A percentile compares a stretch with the other conserved stretches of the same genome.
These are phyloP conservation scores for Taeniopygia guttata DNA, from an alignment of 2,797 vertebrate species.

Conservation along the genomic window DNA sequence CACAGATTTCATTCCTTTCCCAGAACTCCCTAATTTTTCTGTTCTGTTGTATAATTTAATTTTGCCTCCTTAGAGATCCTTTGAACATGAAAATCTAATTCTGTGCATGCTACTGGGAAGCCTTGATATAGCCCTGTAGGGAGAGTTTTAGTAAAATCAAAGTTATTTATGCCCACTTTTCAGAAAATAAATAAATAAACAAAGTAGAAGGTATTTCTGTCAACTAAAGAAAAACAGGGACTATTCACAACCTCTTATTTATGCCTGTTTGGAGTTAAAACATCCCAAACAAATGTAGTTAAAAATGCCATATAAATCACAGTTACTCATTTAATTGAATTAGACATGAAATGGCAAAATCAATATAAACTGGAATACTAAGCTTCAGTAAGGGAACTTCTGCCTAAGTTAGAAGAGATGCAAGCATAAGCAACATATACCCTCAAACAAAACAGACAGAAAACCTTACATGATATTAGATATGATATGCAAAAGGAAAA, in stretches of 20 bases:
- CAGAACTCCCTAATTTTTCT: conserved; percentile 12
- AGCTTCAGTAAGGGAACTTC: not conserved
- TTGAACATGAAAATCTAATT: conserved; percentile 54
- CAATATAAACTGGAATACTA: not conserved
- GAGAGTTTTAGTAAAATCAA: conserved; percentile 3
- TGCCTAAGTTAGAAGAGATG: not conserved
- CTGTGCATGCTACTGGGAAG: conserved; percentile 13
- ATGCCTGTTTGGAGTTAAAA: not conserved
- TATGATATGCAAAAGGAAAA: not conserved
- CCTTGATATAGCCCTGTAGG: conserved; percentile 30
- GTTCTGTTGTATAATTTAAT: conserved; percentile 35
- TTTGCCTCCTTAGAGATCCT: conserved; percentile 30
- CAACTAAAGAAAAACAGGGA: not conserved
- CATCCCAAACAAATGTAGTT: not conserved
- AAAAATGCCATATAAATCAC: not conserved
- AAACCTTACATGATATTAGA: not conserved
- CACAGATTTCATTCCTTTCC: not conserved
- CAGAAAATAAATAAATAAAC: not conserved
- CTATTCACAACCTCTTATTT: not conserved
- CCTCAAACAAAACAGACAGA: not conserved
- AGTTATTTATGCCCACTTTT: conserved; percentile 25
- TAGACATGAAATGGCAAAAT: not conserved
- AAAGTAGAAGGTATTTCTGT: not conserved
- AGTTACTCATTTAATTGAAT: conserved; percentile 1
- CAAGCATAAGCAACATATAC: not conserved